Base-by-base conservation (phyloP, 2,888 invertebrate species). In the Drosophila mettleri region DNA sequence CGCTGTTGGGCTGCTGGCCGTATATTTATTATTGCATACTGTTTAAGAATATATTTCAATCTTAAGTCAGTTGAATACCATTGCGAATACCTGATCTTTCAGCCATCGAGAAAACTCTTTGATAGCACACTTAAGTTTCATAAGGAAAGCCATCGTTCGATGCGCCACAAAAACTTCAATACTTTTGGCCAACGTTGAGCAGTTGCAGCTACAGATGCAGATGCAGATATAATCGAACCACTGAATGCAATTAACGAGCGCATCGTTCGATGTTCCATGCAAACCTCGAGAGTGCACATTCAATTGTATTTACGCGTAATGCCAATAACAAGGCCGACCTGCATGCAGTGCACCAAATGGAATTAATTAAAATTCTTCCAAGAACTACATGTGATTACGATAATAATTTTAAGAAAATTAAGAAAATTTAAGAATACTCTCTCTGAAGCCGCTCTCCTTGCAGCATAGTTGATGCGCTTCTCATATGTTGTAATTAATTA, bases 281-380 rank as follows among this genome's bases (percentile, higher is more conserved):
- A 60, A 61, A 45, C 36, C 63, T 45, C 51, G 31, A 20, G 46
- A 36, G 53, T 36, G 41, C 12, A 36, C 48, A 41, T 31, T 68
- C 36, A 51, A 68, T 61, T 68, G 69, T 39, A 54, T 54, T 67
- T 68, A 27, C 31, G 41, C 24, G 53, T 38, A 53, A 54, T 38
- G 58, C 41, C 34, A 68, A 58, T 60, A 49, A 68, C 59, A 49
- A 9, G 34, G 20, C 22, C 31, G 41, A 20, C 45, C 16, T 2
- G 18, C 16, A 27, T 12, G 27, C 27, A 34, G 14, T 24, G 36
- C 20, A 12, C 27, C 41, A 43, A 49, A 45, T 57, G 49, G 34
- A 54, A 53, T 58, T 46, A 54, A 46, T 74, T 58, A 31, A 53
- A 74, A 60, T 63, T 43, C 48, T 63, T 66, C 12, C 38, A 46